Percentiles rank a stretch among this genome's conserved stretches.
These are phyloP conservation scores for human DNA, from an alignment of 2,113 vertebrate genomes.

Conservation along the genomic window DNA sequence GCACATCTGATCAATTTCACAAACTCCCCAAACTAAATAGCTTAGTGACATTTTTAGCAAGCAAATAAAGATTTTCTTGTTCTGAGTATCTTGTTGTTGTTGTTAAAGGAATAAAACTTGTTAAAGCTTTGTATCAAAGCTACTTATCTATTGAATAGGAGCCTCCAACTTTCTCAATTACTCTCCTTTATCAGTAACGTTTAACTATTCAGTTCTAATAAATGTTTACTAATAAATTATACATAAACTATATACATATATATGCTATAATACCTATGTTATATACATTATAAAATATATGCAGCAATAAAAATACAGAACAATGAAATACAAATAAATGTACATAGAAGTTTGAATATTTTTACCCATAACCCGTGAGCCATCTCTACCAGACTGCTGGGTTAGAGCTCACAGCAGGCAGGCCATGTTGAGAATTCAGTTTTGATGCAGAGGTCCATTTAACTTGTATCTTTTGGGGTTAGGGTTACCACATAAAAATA, in stretches of 20 bases:
- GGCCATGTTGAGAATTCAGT: neutral
- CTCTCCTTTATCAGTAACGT: neutral
- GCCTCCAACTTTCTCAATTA: neutral
- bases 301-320: neutral
- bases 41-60: neutral
- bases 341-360: neutral
- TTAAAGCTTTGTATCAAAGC: neutral
- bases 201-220: neutral
- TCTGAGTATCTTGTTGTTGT: neutral
- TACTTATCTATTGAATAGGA: neutral
- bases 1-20: slow-evolving; percentile 46
- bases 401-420: neutral
- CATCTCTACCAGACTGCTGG: neutral
- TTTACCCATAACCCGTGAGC: neutral
- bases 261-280: neutral
- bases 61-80: neutral
- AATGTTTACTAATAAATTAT: neutral
- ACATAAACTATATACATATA: neutral
- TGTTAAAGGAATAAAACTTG: neutral
- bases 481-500: neutral
- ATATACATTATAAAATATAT: neutral
- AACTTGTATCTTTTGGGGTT: neutral
- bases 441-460: neutral
- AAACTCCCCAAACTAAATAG: slow-evolving; percentile 28
- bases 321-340: neutral